Percentiles rank a stretch among this genome's conserved stretches.
Conservation (phyloP, 2,888 invertebrate genomes). For the Blomia tropicalis region DNA sequence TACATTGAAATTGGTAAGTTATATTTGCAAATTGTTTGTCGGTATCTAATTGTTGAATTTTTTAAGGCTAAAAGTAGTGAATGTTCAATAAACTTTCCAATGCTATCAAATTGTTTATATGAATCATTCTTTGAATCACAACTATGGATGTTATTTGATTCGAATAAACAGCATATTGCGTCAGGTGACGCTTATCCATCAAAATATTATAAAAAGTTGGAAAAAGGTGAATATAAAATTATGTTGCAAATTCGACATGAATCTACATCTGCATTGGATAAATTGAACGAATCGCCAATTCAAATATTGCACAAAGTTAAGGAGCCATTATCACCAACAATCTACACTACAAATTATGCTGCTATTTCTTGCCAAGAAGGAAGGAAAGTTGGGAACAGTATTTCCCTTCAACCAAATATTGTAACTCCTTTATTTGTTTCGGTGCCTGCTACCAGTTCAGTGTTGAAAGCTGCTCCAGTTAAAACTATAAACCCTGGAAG, state of each 20-base stretch:
- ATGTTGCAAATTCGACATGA: slow-evolving; percentile 79
- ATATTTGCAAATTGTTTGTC: not conserved
- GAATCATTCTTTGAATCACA: slow-evolving; percentile 92
- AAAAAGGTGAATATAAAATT: slow-evolving; percentile 83
- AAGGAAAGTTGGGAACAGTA: slow-evolving; percentile 54
- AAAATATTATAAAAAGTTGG: slow-evolving; percentile 67
- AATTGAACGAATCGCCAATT: slow-evolving; percentile 55
- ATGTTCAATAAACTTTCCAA: slow-evolving; percentile 57
- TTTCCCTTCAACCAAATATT: slow-evolving; percentile 45
- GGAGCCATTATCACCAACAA: slow-evolving; percentile 53
- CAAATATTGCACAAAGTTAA: slow-evolving; percentile 58
- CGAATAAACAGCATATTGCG: slow-evolving; percentile 65
- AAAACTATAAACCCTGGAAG: not conserved
- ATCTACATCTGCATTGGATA: slow-evolving; percentile 63
- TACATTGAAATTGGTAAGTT: slow-evolving; percentile 52
- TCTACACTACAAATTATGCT: slow-evolving; percentile 52
- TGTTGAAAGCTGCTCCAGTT: not conserved
- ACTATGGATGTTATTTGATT: slow-evolving; percentile 87
- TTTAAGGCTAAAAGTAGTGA: slow-evolving; percentile 54
- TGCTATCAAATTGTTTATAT: slow-evolving; percentile 72
- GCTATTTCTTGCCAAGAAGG: slow-evolving; percentile 44
- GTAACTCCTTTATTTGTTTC: slow-evolving; percentile 7
- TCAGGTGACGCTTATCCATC: slow-evolving; percentile 74
- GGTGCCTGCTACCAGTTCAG: not conserved
- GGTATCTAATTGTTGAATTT: not conserved